phyloP scores from a whole-genome alignment of 1,140 invertebrate species.

The Rhopalosiphum maidis region DNA sequence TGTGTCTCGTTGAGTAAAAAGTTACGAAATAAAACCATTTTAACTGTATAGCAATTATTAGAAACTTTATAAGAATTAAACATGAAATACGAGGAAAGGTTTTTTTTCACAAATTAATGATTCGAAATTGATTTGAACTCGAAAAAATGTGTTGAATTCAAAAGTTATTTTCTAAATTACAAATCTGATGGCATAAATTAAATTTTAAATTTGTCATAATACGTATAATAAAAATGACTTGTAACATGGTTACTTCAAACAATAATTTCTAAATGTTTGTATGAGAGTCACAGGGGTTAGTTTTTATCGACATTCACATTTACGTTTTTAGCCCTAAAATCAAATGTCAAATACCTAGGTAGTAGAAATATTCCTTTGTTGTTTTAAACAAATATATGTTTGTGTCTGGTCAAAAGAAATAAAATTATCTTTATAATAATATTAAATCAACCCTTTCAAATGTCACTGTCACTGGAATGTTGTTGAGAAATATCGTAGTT shows the following conservation, averaged over 20 bases:
- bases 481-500: neutral
- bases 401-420: neutral
- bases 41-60: neutral
- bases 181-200: neutral
- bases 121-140: neutral
- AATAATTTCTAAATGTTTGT: neutral
- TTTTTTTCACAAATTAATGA: slow-evolving; percentile 18
- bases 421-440: neutral
- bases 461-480: neutral
- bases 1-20: neutral
- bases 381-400: neutral
- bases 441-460: neutral
- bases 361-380: slow-evolving; percentile 19
- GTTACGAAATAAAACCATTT: neutral
- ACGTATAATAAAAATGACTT: neutral
- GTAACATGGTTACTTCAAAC: neutral
- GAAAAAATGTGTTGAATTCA: neutral
- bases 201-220: neutral
- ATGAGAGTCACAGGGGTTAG: too few relatives aligned
- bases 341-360: neutral
- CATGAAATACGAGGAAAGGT: slow-evolving; percentile 8
- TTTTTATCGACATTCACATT: neutral
- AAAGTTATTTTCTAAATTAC: neutral
- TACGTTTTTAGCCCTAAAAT: neutral
- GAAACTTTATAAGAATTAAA: slow-evolving; percentile 21